A percentile compares a stretch with the other conserved stretches of the same genome.
Conservation (phyloP, 2,113 vertebrate genomes). For the Forbesichthys agassizii region DNA sequence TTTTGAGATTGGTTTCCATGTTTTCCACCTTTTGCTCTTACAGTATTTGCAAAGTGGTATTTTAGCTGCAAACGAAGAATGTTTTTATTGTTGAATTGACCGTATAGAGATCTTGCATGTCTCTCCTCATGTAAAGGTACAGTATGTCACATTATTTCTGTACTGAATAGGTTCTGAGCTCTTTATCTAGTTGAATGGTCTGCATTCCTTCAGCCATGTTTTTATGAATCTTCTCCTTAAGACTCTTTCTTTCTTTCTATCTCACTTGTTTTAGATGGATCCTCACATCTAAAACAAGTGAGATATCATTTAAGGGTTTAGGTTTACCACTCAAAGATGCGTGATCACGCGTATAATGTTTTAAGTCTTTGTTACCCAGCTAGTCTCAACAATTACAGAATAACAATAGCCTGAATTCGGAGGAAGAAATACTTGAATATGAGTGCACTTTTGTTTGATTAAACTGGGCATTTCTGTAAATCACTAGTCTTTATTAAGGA, state of each 20-base stretch:
- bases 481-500: not conserved
- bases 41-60: no score
- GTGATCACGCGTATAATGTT: not conserved
- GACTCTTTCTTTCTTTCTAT: not conserved
- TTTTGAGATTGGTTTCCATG: no score
- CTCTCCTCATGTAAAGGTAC: no score
- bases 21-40: no score
- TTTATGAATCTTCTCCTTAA: not conserved
- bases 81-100: no score
- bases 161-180: no score
- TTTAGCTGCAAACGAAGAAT: no score
- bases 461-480: not conserved
- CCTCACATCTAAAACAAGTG: slow-evolving; percentile 14
- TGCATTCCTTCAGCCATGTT: no score
- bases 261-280: no score
- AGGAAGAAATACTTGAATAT: slow-evolving; percentile 7
- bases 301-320: slow-evolving; percentile 33
- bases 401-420: slow-evolving; percentile 11
- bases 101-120: no score
- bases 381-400: slow-evolving; percentile 28
- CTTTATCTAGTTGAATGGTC: no score
- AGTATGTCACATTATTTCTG: no score
- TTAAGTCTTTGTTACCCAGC: slow-evolving; percentile 6
- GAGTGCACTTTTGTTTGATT: not conserved
- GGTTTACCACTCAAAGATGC: slow-evolving; percentile 1